phyloP scores from a whole-genome alignment of 2,797 vertebrate genomes.

The Chelonia mydas region DNA sequence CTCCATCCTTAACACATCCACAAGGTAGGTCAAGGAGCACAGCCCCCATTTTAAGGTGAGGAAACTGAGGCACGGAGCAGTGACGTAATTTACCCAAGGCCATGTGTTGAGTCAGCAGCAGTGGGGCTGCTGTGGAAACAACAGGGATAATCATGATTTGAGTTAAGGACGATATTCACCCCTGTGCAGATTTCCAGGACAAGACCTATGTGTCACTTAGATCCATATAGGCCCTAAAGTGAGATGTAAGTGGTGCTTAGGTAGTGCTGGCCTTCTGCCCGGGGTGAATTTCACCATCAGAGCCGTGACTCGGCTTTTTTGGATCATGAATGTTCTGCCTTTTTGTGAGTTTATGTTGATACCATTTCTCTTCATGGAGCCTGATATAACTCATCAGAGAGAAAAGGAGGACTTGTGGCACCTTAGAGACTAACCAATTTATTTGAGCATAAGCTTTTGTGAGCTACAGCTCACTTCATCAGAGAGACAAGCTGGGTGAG shows the following conservation, averaged over 20 bases:
- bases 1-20: neutral
- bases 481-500: neutral
- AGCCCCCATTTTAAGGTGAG: neutral
- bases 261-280: neutral
- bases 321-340: neutral
- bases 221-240: neutral
- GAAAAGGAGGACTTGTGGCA: neutral
- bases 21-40: neutral
- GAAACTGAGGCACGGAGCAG: neutral
- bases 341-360: neutral
- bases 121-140: neutral
- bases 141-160: neutral
- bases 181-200: neutral
- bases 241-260: neutral
- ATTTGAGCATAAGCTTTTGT: no score
- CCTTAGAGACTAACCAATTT: no score
- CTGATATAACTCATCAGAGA: neutral
- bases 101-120: neutral
- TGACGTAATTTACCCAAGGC: neutral
- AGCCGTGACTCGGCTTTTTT: neutral
- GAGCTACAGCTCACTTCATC: neutral
- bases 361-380: neutral
- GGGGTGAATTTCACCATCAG: neutral
- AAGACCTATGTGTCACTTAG: neutral
- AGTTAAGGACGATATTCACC: neutral